Percentiles rank a stretch among this genome's conserved stretches.
phyloP scores from a whole-genome alignment of 2,797 vertebrate genomes.

The Synaphobranchus kaupii region DNA sequence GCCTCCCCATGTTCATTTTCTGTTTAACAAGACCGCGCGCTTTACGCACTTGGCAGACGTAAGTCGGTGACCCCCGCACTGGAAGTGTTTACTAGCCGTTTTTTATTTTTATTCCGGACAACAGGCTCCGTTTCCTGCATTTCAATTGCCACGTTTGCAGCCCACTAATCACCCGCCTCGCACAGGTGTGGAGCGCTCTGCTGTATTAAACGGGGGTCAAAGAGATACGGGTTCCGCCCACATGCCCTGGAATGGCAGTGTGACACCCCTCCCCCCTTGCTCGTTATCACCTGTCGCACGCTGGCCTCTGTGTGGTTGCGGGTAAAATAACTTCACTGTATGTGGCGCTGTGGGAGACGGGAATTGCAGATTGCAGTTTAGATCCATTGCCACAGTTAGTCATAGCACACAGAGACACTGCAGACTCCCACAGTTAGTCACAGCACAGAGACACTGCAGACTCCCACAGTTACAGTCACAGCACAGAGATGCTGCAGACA shows the following conservation, averaged over 20 bases:
- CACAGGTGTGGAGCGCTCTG: slow-evolving; percentile 60
- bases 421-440: not conserved
- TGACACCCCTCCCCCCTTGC: not conserved
- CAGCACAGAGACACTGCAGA: not conserved
- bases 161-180: slow-evolving; percentile 61
- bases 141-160: slow-evolving; percentile 33
- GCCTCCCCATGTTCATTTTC: slow-evolving; percentile 43
- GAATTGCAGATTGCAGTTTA: too few species aligned
- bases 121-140: slow-evolving; percentile 32
- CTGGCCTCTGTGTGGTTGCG: not conserved
- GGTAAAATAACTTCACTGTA: not conserved
- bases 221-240: slow-evolving; percentile 63
- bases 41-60: slow-evolving; percentile 53
- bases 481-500: not conserved
- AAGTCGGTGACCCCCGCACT: slow-evolving; percentile 46
- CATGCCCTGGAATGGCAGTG: slow-evolving; percentile 53
- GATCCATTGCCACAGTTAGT: too few species aligned
- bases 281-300: not conserved
- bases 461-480: not conserved
- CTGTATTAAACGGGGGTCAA: slow-evolving; percentile 74
- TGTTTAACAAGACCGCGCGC: slow-evolving; percentile 42
- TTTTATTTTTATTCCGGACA: slow-evolving; percentile 36
- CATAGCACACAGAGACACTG: not conserved
- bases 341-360: not conserved
- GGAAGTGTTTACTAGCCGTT: slow-evolving; percentile 42